Percentiles rank a stretch among this genome's conserved stretches.
Conservation (phyloP, 2,797 vertebrate genomes). For the Hozukius guyotensis region DNA sequence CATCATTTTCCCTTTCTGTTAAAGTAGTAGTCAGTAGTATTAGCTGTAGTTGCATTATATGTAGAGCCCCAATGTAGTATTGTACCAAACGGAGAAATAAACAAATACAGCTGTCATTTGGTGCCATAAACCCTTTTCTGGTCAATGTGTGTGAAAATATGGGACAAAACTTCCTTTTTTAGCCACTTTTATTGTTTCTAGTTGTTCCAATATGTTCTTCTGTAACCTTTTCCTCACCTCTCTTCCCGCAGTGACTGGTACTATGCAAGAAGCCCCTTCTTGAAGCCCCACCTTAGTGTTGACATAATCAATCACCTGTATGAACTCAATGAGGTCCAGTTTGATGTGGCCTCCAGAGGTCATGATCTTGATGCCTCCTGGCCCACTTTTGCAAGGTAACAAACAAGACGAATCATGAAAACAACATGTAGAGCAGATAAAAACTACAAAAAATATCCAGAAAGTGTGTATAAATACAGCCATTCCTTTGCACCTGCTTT, state of each 20-base stretch:
- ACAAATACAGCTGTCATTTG: not conserved
- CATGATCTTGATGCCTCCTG: slow-evolving; percentile 94
- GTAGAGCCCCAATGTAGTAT: not conserved
- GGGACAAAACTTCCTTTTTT: not conserved
- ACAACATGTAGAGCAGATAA: not conserved
- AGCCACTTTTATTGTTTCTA: not conserved
- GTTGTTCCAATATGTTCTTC: not conserved
- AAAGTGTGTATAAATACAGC: not conserved
- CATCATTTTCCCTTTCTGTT: not conserved
- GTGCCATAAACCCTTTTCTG: not conserved
- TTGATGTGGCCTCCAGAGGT: slow-evolving; percentile 94
- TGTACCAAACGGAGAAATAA: not conserved
- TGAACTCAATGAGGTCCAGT: slow-evolving; percentile 94
- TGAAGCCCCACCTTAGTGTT: slow-evolving; percentile 89
- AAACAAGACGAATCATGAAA: not conserved
- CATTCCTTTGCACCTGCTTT: not conserved
- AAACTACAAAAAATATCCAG: not conserved
- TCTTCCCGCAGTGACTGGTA: slow-evolving; percentile 91
- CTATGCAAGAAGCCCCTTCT: slow-evolving; percentile 92
- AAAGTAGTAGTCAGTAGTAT: not conserved
- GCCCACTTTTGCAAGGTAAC: slow-evolving; percentile 95
- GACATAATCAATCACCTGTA: slow-evolving; percentile 94
- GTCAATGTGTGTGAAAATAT: not conserved
- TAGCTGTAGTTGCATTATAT: not conserved
- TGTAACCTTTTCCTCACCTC: not conserved